Evolutionary conservation across 1,140 invertebrate species (phyloP).

Genomic region (Macrocentrus cingulum): DNA sequence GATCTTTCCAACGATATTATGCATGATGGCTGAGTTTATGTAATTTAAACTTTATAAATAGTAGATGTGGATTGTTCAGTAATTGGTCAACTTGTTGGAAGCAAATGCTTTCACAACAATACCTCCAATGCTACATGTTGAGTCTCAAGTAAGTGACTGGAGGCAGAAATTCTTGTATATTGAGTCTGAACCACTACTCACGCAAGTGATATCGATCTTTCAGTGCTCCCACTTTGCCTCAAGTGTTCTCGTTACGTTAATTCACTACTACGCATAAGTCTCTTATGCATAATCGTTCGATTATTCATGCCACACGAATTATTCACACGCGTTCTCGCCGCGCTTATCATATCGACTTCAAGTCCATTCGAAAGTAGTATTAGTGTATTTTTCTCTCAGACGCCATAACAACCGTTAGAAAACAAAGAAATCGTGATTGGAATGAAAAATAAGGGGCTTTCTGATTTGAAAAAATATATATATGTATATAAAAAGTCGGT

Average conservation of each 20-base stretch:
- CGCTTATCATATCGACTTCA: background rate
- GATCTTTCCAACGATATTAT: no score
- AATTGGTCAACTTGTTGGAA: conserved; percentile 22
- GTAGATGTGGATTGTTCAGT: conserved; percentile 17
- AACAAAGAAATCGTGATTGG: no score
- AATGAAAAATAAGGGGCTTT: no score
- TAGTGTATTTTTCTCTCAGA: no score
- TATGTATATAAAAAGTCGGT: no score
- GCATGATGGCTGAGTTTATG: no score
- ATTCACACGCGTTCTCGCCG: background rate
- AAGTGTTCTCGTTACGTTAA: conserved; percentile 1
- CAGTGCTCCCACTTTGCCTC: background rate
- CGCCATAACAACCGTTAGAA: no score
- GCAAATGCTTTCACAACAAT: conserved; percentile 15
- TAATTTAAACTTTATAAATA: no score
- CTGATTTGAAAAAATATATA: no score
- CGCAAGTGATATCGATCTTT: conserved; percentile 10
- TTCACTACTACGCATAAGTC: background rate
- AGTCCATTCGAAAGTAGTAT: no score
- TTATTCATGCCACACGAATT: background rate
- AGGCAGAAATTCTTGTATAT: background rate
- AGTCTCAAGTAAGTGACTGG: no score
- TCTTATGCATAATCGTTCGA: background rate
- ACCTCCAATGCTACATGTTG: background rate
- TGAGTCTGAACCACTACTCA: background rate